Evolutionary conservation across 2,797 vertebrate species (phyloP), one percentile per base, ranked within the genome.

Genomic region (Lophotriccus pileatus): DNA sequence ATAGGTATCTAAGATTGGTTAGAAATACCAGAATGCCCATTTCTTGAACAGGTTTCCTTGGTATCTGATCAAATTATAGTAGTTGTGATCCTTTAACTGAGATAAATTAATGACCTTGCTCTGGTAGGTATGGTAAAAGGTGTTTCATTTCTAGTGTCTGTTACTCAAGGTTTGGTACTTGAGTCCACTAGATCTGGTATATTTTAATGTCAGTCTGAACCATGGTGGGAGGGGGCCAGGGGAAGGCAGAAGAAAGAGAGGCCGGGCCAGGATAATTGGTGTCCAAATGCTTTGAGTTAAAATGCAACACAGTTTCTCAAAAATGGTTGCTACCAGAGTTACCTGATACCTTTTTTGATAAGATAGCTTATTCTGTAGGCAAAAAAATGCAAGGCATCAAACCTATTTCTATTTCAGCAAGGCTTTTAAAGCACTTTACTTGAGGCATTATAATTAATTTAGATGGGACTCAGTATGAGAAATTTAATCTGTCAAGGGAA

Each of bases 181-280:
- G 5, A 4, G 20, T 69, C 59, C 24, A 6, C 30, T 67, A 9
- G 18, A 79, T 90, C 52, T 17, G 67, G 13, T 52, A 15, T 52
- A 22, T 69, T 82, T 86, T 82, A 32, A 19, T 52, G 24, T 66
- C 39, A 15, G 7, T 62, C 55, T 62, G 52, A 87, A 36, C 44
- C 16, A 6, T 11, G n/a, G 49, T 32, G 6, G 14, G 25, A 78
- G 15, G 0, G 20, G 9, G 8, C 20, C 2, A 10, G 18, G 4
- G 25, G 24, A 53, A 79, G 27, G 37, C 59, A 73, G 23, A n/a
- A 50, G 25, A 39, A 77, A n/a, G 12, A 60, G n/a, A 41, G 14
- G 18, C 34, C 22, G 28, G 10, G 16, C 39, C 30, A 41, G 32
- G 21, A 55, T 53, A 49, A 79, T 22, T 32, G 39, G 24, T 30